phyloP scores from a whole-genome alignment of 2,888 invertebrate genomes.

The Drosophila subsilvestris region DNA sequence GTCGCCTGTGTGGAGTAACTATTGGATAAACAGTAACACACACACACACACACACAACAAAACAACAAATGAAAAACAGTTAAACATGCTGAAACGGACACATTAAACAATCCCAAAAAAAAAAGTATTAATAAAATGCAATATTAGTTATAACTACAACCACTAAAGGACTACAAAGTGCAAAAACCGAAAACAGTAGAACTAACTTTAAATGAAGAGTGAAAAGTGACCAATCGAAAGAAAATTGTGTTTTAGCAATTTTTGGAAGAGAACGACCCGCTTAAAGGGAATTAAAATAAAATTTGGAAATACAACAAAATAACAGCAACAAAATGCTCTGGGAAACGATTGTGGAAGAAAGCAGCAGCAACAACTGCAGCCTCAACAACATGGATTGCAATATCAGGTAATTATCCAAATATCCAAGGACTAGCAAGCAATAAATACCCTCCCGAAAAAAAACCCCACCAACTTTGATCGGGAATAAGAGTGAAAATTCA shows the following conservation, averaged over 20 bases:
- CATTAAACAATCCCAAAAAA: constrained; percentile 53
- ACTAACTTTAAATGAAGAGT: constrained; percentile 60
- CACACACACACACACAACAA: neutral
- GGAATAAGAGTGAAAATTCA: constrained; percentile 60
- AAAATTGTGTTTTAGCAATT: constrained; percentile 81
- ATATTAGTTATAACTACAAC: constrained; percentile 67
- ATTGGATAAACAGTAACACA: constrained; percentile 6
- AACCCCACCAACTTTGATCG: constrained; percentile 3
- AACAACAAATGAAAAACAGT: neutral
- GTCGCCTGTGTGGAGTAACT: constrained; percentile 41
- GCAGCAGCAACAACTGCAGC: constrained; percentile 58
- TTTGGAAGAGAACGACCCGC: constrained; percentile 24
- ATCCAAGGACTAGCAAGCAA: constrained; percentile 34
- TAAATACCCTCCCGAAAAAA: constrained; percentile 43
- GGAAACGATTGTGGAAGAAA: constrained; percentile 83
- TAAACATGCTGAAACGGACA: constrained; percentile 60
- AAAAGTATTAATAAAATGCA: constrained; percentile 59
- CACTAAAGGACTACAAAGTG: constrained; percentile 60
- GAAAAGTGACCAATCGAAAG: constrained; percentile 47
- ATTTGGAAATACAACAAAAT: constrained; percentile 25
- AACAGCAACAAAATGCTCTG: constrained; percentile 81
- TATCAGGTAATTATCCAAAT: constrained; percentile 82
- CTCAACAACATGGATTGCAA: constrained; percentile 80
- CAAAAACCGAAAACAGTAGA: constrained; percentile 35
- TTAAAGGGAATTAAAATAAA: constrained; percentile 21